A percentile compares a stretch with the other conserved stretches of the same genome.
phyloP scores from a whole-genome alignment of 2,888 invertebrate genomes.

The Escarpia spicata region DNA sequence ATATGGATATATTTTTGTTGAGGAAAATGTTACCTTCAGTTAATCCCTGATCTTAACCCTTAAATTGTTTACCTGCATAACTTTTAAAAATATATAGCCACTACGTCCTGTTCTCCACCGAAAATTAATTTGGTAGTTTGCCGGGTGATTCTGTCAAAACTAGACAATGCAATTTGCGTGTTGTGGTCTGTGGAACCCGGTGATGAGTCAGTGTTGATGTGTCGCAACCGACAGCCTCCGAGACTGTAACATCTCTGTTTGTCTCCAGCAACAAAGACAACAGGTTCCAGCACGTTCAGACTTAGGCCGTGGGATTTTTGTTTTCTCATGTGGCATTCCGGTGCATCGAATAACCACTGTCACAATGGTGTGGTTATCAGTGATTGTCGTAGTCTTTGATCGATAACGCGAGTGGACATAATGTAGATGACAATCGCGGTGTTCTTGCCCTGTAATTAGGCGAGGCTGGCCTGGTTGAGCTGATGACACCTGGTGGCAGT shows the following conservation, averaged over 20 bases:
- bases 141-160: no score
- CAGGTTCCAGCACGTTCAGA: not conserved
- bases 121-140: no score
- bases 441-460: not conserved
- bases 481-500: not conserved
- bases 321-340: not conserved
- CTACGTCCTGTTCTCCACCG: no score
- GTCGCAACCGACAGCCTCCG: not conserved
- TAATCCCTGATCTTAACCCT: no score
- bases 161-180: no score
- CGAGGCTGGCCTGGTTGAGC: not conserved
- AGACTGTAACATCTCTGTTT: not conserved
- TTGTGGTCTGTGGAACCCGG: not conserved
- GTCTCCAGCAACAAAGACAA: not conserved
- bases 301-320: conserved; percentile 13
- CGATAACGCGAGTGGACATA: not conserved
- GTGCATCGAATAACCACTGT: not conserved
- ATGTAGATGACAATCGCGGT: conserved; percentile 6
- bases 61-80: no score
- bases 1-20: no score
- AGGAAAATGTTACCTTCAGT: no score
- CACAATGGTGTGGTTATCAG: not conserved
- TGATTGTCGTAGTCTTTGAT: not conserved
- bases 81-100: no score
- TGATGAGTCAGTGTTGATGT: not conserved